These are phyloP conservation scores for Gopherus flavomarginatus DNA, from an alignment of 2,113 vertebrate genomes.

Conservation along the genomic window DNA sequence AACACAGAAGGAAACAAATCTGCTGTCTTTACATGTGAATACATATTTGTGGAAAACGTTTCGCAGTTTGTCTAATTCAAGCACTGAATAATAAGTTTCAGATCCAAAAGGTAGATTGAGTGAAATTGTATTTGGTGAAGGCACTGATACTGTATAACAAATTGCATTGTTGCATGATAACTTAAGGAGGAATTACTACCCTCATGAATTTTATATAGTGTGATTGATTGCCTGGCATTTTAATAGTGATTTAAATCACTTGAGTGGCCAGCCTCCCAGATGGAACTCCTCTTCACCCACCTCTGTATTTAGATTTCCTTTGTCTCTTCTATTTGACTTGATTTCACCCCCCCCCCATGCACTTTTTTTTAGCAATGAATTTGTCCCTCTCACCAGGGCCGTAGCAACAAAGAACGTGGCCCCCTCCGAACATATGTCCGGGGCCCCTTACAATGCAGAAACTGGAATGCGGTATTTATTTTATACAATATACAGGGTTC, in stretches of 20 bases:
- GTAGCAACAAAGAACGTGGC: too few relatives aligned
- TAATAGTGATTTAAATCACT: slow-evolving; percentile 23
- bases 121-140: not conserved
- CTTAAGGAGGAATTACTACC: slow-evolving; percentile 27
- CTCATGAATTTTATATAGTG: slow-evolving; percentile 36
- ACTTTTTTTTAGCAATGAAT: slow-evolving; percentile 17
- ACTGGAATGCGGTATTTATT: too few relatives aligned
- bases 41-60: not conserved
- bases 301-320: slow-evolving; percentile 40
- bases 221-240: slow-evolving; percentile 62
- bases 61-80: not conserved
- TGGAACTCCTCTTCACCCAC: slow-evolving; percentile 46
- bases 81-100: slow-evolving; percentile 14
- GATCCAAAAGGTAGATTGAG: not conserved
- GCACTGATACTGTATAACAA: not conserved
- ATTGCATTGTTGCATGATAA: slow-evolving; percentile 12
- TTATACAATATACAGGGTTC: too few relatives aligned
- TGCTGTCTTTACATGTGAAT: not conserved
- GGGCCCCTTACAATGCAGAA: too few relatives aligned
- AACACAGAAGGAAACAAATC: not conserved
- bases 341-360: not conserved
- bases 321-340: slow-evolving; percentile 36
- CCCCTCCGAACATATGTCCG: too few relatives aligned
- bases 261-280: slow-evolving; percentile 48
- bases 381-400: not conserved